Conservation (phyloP, 2,797 vertebrate genomes). For the Hydrophis major region DNA sequence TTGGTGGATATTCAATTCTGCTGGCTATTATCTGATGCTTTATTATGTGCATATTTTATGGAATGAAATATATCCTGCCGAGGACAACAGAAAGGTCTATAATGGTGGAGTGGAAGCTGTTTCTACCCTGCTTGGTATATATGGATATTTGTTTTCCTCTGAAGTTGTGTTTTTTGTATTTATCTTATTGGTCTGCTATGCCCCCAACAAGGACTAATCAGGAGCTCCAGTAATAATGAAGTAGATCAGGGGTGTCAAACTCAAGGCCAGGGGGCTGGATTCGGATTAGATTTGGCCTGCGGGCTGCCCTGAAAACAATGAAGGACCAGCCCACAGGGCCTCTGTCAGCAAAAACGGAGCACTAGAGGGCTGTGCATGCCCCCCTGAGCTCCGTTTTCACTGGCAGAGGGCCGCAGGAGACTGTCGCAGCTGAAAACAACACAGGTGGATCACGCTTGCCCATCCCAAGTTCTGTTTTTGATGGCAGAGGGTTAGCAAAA, state of each 20-base stretch:
- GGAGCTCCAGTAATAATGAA: neutral
- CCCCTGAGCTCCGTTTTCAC: too few species aligned
- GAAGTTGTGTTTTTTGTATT: neutral
- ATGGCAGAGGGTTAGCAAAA: too few species aligned
- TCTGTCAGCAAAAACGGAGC: too few species aligned
- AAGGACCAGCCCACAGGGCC: too few species aligned
- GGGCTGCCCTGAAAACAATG: too few species aligned
- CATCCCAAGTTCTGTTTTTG: too few species aligned
- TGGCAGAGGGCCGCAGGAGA: too few species aligned
- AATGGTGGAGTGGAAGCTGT: conserved; percentile 90
- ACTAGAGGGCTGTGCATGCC: too few species aligned
- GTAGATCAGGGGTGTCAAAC: neutral
- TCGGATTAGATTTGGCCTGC: too few species aligned
- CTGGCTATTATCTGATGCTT: conserved; percentile 91
- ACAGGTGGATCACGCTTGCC: too few species aligned
- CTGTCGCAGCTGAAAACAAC: too few species aligned
- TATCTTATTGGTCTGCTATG: neutral
- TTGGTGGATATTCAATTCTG: conserved; percentile 95
- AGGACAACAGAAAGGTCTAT: conserved; percentile 73
- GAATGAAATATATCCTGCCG: conserved; percentile 70
- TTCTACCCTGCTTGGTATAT: conserved; percentile 84
- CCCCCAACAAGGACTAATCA: neutral
- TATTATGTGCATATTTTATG: conserved; percentile 94
- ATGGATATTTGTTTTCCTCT: neutral
- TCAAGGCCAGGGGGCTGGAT: too few species aligned